A percentile compares a stretch with the other conserved stretches of the same genome.
Conservation (phyloP, 1,140 invertebrate species). For the Orchestia grillus region DNA sequence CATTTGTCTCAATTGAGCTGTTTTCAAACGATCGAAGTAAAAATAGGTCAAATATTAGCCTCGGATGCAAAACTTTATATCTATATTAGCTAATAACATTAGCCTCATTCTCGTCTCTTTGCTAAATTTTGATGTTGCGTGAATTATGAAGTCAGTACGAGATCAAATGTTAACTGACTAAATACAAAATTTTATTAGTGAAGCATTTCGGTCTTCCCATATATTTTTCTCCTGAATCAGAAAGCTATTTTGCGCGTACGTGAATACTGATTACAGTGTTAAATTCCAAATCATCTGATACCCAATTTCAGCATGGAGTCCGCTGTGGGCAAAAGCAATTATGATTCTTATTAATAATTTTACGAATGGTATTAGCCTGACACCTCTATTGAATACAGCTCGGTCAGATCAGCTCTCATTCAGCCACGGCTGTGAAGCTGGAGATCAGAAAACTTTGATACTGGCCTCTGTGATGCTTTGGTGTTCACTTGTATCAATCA, state of each 20-base stretch:
- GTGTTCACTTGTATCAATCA: background rate
- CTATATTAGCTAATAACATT: too few species aligned
- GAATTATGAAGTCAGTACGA: background rate
- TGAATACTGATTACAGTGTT: background rate
- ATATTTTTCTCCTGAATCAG: background rate
- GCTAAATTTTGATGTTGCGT: background rate
- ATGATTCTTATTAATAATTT: background rate
- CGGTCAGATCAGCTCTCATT: background rate
- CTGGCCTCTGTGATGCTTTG: background rate
- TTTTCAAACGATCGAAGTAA: too few species aligned
- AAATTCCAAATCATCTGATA: background rate
- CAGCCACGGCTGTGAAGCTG: background rate
- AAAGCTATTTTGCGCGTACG: background rate
- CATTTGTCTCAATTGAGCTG: too few species aligned
- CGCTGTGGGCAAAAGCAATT: background rate
- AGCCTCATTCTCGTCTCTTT: too few species aligned
- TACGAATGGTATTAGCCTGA: background rate
- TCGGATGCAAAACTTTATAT: too few species aligned
- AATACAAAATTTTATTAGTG: background rate
- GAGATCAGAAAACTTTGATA: background rate
- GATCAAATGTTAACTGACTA: background rate
- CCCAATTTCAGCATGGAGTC: background rate
- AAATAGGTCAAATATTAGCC: too few species aligned
- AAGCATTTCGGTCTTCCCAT: background rate
- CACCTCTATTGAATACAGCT: background rate